Base-by-base conservation (phyloP, 2,797 vertebrate species). In the Sparidentex hasta region DNA sequence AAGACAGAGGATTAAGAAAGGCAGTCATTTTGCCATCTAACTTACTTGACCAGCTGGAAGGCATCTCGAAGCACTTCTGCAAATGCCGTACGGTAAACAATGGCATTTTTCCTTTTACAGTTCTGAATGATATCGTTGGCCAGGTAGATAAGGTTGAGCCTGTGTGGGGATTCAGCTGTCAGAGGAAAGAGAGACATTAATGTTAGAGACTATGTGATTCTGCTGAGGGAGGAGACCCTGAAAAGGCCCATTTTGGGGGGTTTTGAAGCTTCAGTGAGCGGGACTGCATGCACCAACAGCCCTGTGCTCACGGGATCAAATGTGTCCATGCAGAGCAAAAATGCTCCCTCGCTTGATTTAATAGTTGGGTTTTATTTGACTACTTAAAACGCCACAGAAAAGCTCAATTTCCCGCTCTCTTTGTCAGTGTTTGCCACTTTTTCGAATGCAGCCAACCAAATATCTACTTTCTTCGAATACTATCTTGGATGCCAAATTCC, bases 91-190 rank as follows among this genome's bases (percentile, higher is more conserved):
- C 98, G 96, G 74, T 98, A 99, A 21, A 99, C 96, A 0, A 99
- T 96, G 38, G 98, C 98, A 0, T 99, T 99, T 88, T 96, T 98
- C 74, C 98, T 95, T 85, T 99, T 99, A 92, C 98, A 99, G 93
- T 99, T 99, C 93, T 99, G 98, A 79, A 99, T 99, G 86, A 99
- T 96, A 14, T 99, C 98, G 2, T 99, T 99, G 91, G 98, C 98
- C 76, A 99, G 85, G 91, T 98, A 99, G 70, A 99, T 95, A 48
- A 99, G 96, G 92, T 99, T 99, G 85, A 99, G 94, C 16, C 97
- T 96, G 78, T 99, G 98, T 3, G 96, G 78, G 57, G 97, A 88
- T 7, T 96, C 95, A 78, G 97, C 98, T 99, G 87, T 62, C 38
- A 21, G 87, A 63, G 72, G 68, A 73, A 81, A 77, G 23, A 82